Base-by-base conservation (phyloP, 2,797 vertebrate species). In the Mycteria americana region DNA sequence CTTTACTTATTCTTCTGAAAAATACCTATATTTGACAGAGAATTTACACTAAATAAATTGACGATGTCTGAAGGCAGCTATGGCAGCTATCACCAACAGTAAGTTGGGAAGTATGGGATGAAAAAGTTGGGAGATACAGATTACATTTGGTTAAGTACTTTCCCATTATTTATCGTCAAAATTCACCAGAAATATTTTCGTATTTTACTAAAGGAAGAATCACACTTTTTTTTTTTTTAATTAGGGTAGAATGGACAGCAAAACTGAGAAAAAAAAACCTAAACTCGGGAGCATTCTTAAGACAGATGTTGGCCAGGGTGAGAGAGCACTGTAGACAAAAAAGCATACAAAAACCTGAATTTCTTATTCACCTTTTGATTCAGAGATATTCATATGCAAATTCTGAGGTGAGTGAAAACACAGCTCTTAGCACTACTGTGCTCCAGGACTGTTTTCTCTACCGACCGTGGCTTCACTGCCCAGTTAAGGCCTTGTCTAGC, bases 391-490 rank as follows among this genome's bases (percentile, higher is more conserved):
- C 60, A 24, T 13, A 28, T 7, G 59, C 24, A 63, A 80, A 85
- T 76, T 84, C 54, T 35, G 35, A 74, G 46, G 14, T 2, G 18
- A 92, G 33, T 8, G 46, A 50, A 72, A 50, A 27, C 0, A 0
- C 10, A 35, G 59, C 39, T 48, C 37, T n/a, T 3, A 12, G 18
- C 1, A 1, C 31, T 13, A 15, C 56, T 7, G 6, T 4, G 9
- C 56, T 37, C 24, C 33, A 37, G 22, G 41, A 11, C 27, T 5
- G 22, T 22, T 25, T n/a, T 13, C 41, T 69, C 43, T 7, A 54
- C 46, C 0, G 1, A 4, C 10, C 0, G 0, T 4, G 14, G 43
- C 21, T 73, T 28, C 31, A 4, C 5, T 2, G 3, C 37, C 35
- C 33, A 30, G 35, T 23, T 31, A 25, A 39, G 51, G 45, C 48